Base-by-base conservation (phyloP, 2,888 invertebrate genomes). In the Drosophila pseudotakahashii region DNA sequence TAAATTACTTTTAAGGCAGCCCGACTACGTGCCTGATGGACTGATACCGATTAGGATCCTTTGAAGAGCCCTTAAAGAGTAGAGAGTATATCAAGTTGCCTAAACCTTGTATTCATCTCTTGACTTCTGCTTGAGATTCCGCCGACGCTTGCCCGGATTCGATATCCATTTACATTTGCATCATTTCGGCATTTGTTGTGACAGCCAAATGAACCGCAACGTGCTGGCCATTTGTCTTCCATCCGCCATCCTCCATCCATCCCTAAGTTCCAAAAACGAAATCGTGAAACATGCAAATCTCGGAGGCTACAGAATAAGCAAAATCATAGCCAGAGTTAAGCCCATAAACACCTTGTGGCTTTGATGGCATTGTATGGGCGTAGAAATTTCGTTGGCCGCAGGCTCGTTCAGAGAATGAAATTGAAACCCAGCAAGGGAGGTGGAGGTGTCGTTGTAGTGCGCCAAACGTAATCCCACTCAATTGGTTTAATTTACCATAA, bases 401-500 rank as follows among this genome's bases (percentile, higher is more conserved):
- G 88, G 88, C 88, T 63, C 64, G 54, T 34, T 23, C 68, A 66
- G 68, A 58, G 75, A 87, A 75, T 79, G 69, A 79, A 88, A 81
- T 73, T 75, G 73, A 76, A 64, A 76, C 59, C 63, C 54, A 5
- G 11, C 34, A 11, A 11, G 32, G 32, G 10, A 36, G 54, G 53
- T 19, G 19, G 10, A 36, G 54, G 53, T 44, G 50, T n/a, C 26
- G 47, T 50, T 36, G 48, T 67, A 39, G 52, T 73, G 67, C 52
- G 42, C 53, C 26, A 47, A 59, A 63, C 63, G 59, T 75, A 84
- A 87, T 81, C 79, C 79, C 81, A 71, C 77, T 86, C 84, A 83
- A 85, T 86, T 85, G 84, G 84, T 86, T 85, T 86, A 88, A 85
- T 85, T 88, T 86, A 77, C 76, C 88, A 86, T 88, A 84, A 84